Evolutionary conservation across 2,797 vertebrate genomes (phyloP), one percentile per base, ranked within the genome.

Genomic region (Bovichtus diacanthus): DNA sequence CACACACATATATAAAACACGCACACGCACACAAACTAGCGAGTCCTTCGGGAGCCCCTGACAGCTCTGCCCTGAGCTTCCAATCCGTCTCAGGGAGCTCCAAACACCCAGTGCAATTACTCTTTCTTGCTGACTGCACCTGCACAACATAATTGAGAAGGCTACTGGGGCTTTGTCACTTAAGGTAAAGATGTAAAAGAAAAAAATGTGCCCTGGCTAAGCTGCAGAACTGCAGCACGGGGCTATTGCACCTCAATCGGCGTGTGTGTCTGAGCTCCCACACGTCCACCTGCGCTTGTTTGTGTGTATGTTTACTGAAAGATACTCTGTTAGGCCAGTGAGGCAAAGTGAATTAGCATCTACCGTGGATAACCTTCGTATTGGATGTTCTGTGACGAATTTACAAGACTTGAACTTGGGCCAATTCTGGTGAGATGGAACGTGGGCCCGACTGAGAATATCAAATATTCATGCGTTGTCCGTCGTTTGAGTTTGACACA

Each of bases 61-160:
- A 94, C 65, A 87, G 87, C 83, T 79, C 87, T 85, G 91, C 91
- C 89, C 87, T 85, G 86, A 93, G 88, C 90, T 86, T 82, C 78
- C 79, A 81, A 80, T 93, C 88, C 89, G 63, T 94, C 90, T 93
- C 76, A 9, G 89, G 88, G 87, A 93, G 86, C 80, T 85, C 84
- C 80, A 77, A 91, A 91, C 90, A 91, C 92, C 90, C 91, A 92
- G 71, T 82, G 91, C 93, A 94, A 94, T 94, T 94, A 93, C 91
- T 94, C 84, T 86, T 92, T 92, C 90, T 83, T 94, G 88, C 92
- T 95, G 93, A 95, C 90, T 90, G 93, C 85, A 91, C 84, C 82
- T 91, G 84, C 73, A 89, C 82, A 92, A 92, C 87, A 92, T 95
- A 94, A 95, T 94, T 92, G 91, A 91, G 88, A 90, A 88, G 86